phyloP scores from a whole-genome alignment of 2,888 invertebrate species.

The Lasius fuliginosus region DNA sequence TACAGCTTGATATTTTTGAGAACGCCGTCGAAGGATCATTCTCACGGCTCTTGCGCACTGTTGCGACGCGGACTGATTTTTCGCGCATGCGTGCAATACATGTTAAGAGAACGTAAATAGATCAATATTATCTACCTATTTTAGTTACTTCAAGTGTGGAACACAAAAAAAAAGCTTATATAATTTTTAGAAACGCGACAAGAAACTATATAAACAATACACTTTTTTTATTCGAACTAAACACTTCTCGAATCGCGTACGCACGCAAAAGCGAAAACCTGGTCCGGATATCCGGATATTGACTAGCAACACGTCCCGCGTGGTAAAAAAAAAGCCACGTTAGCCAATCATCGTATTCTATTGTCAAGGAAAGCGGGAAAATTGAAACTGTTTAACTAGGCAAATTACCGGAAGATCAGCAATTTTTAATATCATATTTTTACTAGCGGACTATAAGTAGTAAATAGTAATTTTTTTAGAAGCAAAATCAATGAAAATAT shows the following conservation, averaged over 20 bases:
- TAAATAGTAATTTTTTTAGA: neutral
- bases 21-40: conserved; percentile 55
- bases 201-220: neutral
- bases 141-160: neutral
- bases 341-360: neutral
- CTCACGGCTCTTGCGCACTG: neutral
- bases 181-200: neutral
- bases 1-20: conserved; percentile 58
- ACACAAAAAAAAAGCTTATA: neutral
- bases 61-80: neutral
- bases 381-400: neutral
- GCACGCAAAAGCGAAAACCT: neutral
- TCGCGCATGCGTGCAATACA: neutral
- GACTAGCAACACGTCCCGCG: neutral
- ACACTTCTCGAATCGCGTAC: neutral
- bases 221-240: neutral
- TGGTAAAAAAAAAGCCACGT: neutral
- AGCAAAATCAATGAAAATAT: too few relatives aligned
- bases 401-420: too few relatives aligned
- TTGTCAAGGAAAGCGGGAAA: neutral
- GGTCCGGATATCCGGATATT: neutral
- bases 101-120: neutral
- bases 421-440: too few relatives aligned
- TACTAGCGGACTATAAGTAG: neutral
- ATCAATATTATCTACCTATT: neutral